phyloP scores from a whole-genome alignment of 2,113 vertebrate genomes.

The Odontophorus gujanensis region DNA sequence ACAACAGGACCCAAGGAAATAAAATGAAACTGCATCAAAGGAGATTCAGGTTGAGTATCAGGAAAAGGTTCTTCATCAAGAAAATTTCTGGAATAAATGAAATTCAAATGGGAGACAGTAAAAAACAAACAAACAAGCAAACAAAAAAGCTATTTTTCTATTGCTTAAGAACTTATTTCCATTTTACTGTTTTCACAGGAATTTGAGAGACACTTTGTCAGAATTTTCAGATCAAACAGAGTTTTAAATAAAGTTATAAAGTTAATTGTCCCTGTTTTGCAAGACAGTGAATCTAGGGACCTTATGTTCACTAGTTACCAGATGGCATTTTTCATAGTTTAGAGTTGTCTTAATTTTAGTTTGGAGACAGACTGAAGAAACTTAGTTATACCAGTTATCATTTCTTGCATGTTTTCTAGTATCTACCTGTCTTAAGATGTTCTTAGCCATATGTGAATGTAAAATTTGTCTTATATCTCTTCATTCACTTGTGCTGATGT shows the following conservation, averaged over 20 bases:
- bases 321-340: constrained; percentile 42
- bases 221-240: neutral
- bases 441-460: constrained; percentile 26
- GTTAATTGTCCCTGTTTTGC: constrained; percentile 19
- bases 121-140: neutral
- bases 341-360: constrained; percentile 46
- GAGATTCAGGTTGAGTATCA: neutral
- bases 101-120: neutral
- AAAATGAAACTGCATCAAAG: neutral
- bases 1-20: neutral
- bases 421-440: constrained; percentile 32
- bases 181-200: neutral
- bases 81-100: neutral
- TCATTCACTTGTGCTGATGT: neutral
- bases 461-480: neutral
- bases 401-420: constrained; percentile 32
- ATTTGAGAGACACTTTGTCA: neutral
- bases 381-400: neutral
- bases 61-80: neutral
- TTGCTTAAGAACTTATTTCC: neutral
- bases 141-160: neutral
- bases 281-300: neutral
- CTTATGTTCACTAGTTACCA: constrained; percentile 49
- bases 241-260: neutral
- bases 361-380: constrained; percentile 46